Percentiles rank a stretch among this genome's conserved stretches.
Conservation (phyloP, 2,113 vertebrate genomes). For the Eptesicus fuscus region DNA sequence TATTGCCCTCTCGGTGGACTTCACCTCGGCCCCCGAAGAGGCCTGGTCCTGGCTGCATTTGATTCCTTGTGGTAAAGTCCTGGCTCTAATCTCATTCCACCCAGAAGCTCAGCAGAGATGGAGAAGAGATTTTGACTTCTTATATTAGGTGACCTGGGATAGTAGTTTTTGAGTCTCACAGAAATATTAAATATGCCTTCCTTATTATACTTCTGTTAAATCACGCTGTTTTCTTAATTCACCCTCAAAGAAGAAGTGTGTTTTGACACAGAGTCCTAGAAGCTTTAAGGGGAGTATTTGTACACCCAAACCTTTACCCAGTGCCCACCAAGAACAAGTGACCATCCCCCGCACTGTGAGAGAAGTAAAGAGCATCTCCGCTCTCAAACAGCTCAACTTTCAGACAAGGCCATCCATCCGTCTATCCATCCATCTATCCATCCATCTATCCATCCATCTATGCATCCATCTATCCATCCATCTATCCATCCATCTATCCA, state of each 20-base stretch:
- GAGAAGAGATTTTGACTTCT: not conserved
- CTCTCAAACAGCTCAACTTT: not conserved
- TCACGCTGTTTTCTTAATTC: not conserved
- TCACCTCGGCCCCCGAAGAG: not conserved
- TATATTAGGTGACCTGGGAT: not conserved
- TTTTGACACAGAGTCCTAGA: not conserved
- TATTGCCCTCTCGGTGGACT: not conserved
- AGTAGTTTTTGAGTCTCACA: not conserved
- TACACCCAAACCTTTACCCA: not conserved
- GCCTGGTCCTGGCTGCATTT: not conserved
- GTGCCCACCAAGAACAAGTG: not conserved
- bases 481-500: no score
- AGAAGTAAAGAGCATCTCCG: not conserved
- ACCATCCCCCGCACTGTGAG: not conserved
- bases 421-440: fast-evolving
- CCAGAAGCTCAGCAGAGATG: not conserved
- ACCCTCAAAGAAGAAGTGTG: not conserved
- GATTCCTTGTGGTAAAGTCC: not conserved
- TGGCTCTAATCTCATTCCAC: not conserved
- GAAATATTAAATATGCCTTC: not conserved
- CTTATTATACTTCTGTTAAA: not conserved
- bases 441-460: fast-evolving
- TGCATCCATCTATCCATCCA: not conserved
- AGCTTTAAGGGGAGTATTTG: not conserved
- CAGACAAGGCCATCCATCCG: not conserved